Conservation (phyloP, 2,888 invertebrate species). For the Dryomyza anilis region DNA sequence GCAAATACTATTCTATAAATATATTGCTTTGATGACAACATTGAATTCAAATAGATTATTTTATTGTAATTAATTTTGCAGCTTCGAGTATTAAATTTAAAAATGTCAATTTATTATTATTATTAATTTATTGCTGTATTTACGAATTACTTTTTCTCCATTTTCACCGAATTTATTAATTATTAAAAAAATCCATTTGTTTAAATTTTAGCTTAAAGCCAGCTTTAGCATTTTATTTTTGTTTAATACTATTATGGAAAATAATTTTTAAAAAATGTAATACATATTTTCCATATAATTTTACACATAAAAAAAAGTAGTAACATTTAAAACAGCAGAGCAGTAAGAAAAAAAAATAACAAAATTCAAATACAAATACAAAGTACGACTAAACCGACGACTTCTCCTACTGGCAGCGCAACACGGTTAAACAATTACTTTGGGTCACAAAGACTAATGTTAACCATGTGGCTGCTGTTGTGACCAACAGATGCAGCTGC, state of each 20-base stretch:
- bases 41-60: too few species aligned
- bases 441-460: constrained; percentile 16
- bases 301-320: background rate
- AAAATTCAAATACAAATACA: background rate
- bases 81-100: too few species aligned
- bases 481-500: too few species aligned
- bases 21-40: too few species aligned
- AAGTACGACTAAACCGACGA: too few species aligned
- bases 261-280: background rate
- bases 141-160: too few species aligned
- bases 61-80: too few species aligned
- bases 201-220: constrained; percentile 29
- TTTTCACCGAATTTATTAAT: too few species aligned
- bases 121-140: too few species aligned
- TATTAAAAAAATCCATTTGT: too few species aligned
- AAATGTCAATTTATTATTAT: too few species aligned
- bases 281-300: background rate
- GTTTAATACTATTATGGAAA: background rate
- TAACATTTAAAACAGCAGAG: constrained; percentile 5
- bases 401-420: background rate
- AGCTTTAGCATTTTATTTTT: constrained; percentile 29
- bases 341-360: constrained; percentile 8
- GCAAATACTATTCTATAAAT: too few species aligned
- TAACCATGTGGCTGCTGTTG: constrained; percentile 5
- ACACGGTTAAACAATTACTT: constrained; percentile 25